Base-by-base conservation (phyloP, 1,140 invertebrate genomes). In the Platyscapa corneri region DNA sequence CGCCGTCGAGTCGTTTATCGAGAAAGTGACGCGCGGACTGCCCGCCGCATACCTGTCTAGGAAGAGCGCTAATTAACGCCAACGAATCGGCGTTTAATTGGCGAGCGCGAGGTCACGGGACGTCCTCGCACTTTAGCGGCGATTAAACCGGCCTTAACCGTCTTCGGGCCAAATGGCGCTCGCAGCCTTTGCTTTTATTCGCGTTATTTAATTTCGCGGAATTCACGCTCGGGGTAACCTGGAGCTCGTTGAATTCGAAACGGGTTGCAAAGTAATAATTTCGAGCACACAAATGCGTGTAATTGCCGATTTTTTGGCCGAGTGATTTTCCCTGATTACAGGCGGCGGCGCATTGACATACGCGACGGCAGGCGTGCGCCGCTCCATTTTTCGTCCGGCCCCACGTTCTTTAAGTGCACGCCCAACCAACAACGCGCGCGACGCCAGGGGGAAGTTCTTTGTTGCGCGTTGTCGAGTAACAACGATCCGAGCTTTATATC, bases 61-160 rank as follows among this genome's bases (percentile, higher is more conserved):
- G 72, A 83, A 83, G 70, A 83, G 76, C 76, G 72, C 82, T 83
- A 83, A 83, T 83, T 83, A 83, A 76, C 64, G 70, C 37, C 53
- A 83, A 72, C 46, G 70, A 83, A 83, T 76, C 64, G 37, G 56
- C 30, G 82, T 46, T 83, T 83, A 76, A 83, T 83, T 83, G 76
- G 37, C 67, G 49, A 18, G 12, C 75, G 37, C 67, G 49, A 18
- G 12, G 30, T 8, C 49, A 27, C 49, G 67, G 10, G 49, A 39
- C 42, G 16, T 37, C 42, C 46, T 82, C 34, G 34, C 70, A 60
- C 81, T 80, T 60, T 75, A 14, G 7, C 14, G 23, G 7, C 14
- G 23, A 10, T 53, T 34, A 30, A 37, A 46, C 37, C 82, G 64
- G 76, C 74, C 74, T 76, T 12, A 83, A 65, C 56, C 18, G 34